Percentiles rank a stretch among this genome's conserved stretches.
phyloP scores from a whole-genome alignment of 2,797 vertebrate species.

The Leptoclinus maculatus region DNA sequence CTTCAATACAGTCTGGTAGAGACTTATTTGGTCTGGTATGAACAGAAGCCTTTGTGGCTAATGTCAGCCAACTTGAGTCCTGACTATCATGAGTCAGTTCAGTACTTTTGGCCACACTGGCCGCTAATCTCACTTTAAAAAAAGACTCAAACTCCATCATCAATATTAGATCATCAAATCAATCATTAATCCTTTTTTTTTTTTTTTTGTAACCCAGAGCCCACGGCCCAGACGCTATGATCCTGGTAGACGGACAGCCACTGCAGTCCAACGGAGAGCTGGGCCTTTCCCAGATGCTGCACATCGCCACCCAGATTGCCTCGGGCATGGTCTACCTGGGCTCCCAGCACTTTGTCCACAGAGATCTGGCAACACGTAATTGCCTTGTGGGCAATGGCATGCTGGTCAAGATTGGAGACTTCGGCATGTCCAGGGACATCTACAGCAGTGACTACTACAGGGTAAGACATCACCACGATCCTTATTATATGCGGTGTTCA shows the following conservation, averaged over 20 bases:
- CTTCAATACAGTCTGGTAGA: background rate
- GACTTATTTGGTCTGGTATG: background rate
- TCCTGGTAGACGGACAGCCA: constrained; percentile 96
- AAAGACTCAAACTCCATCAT: background rate
- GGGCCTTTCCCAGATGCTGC: constrained; percentile 97
- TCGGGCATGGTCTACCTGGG: constrained; percentile 98
- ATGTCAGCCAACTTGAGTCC: background rate
- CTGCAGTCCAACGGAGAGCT: constrained; percentile 96
- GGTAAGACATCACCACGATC: constrained; percentile 83
- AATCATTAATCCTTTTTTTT: constrained; percentile 7
- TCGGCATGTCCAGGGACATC: constrained; percentile 99
- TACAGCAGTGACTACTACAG: constrained; percentile 99
- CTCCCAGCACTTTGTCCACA: constrained; percentile 98
- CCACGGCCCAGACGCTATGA: constrained; percentile 96
- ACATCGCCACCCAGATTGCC: constrained; percentile 96
- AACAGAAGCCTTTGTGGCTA: background rate
- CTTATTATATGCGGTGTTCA: background rate
- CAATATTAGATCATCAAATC: background rate
- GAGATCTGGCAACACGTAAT: constrained; percentile 98
- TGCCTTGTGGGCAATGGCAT: constrained; percentile 97
- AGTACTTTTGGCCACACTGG: background rate
- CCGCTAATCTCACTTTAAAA: background rate
- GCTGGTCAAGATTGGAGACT: constrained; percentile 98
- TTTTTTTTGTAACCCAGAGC: constrained; percentile 83
- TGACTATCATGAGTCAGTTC: background rate